Percentiles rank a stretch among this genome's conserved stretches.
phyloP scores from a whole-genome alignment of 2,113 vertebrate genomes.

The Naja naja region DNA sequence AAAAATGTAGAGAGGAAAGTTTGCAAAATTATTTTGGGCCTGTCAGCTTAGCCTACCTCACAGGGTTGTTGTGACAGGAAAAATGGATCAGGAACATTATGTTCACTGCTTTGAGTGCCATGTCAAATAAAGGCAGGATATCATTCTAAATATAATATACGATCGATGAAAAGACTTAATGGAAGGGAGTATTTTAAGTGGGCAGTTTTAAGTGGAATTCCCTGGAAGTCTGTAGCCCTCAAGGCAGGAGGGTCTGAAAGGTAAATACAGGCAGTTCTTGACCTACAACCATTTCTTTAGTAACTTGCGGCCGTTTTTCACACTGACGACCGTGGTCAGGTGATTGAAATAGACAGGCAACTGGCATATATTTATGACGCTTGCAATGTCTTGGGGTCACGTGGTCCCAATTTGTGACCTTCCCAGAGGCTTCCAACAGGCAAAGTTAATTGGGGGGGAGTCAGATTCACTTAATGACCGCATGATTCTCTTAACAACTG shows the following conservation, averaged over 20 bases:
- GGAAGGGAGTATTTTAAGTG: neutral
- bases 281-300: neutral
- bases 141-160: neutral
- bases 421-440: too few species aligned
- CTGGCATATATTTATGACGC: too few species aligned
- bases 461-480: too few species aligned
- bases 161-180: neutral
- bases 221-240: neutral
- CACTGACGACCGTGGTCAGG: too few species aligned
- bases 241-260: neutral
- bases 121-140: neutral
- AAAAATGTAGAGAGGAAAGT: neutral
- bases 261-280: neutral
- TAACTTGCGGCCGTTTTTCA: too few species aligned
- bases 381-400: too few species aligned
- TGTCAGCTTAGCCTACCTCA: neutral
- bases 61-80: neutral
- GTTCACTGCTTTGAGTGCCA: neutral
- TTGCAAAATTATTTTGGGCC: neutral
- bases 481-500: too few species aligned
- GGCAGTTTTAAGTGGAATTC: neutral
- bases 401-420: too few species aligned
- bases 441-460: too few species aligned
- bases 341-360: too few species aligned
- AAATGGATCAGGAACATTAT: neutral